Base-by-base conservation (phyloP, 2,888 invertebrate species). In the Ariolimax columbianus region DNA sequence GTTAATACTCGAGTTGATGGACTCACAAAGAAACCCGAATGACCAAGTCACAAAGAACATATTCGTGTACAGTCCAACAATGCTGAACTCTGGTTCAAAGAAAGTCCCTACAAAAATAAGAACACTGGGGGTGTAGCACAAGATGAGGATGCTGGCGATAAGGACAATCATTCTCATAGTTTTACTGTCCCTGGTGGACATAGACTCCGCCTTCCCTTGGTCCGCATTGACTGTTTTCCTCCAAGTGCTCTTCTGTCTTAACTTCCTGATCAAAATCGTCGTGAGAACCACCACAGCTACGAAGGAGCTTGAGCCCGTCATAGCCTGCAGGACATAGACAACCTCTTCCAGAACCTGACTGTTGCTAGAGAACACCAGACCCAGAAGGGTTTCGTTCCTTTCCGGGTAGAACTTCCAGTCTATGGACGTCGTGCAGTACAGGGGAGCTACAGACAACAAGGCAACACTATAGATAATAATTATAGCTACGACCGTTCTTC, bases 381-480 rank as follows among this genome's bases (percentile, higher is more conserved):
- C 72, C 3, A 72, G 72, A 26, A 72, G 40, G 6, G 40, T 72
- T 72, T n/a, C 40, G 72, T 72, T 72, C 26, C 23, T 40, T 3
- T 72, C 72, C 3, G 38, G 23, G 40, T 72, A 72, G 40, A 72
- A 72, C 40, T 72, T 72, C 72, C 72, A 72, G 72, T 72, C 40
- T 4, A 72, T 72, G 26, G 72, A 72, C 1, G 72, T 72, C 26
- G 38, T 40, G 17, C 38, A 72, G 40, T 72, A 72, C 23, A 72
- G 9, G 19, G 72, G 72, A 11, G 72, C 38, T 26, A 72, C 26
- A 0, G 72, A 38, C 1, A 38, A 4, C 26, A 72, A 40, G 0
- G 38, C 40, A 0, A 40, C 23, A 7, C 9, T 40, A 40, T 72
- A 72, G 40, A 72, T 72, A 40, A 38, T 7, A 23, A 72, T 9